phyloP scores from a whole-genome alignment of 2,113 vertebrate genomes.

The Butorides virescens region DNA sequence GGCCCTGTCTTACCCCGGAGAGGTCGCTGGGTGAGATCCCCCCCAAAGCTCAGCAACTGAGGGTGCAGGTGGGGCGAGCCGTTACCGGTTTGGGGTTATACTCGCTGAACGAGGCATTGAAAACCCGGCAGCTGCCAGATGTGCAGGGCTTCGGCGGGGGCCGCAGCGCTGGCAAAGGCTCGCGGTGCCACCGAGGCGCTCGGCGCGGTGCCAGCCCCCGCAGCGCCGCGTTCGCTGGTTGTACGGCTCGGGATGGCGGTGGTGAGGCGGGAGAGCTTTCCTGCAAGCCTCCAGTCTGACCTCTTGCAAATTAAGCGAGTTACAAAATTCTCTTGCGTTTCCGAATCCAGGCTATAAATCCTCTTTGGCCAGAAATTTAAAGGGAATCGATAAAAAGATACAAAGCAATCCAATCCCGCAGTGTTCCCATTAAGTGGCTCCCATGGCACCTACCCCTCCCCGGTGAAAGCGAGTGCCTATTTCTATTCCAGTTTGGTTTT shows the following conservation, averaged over 20 bases:
- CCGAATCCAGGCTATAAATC: not conserved
- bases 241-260: accelerated
- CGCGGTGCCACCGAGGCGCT: accelerated
- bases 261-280: not conserved
- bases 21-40: not conserved
- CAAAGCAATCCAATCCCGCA: not conserved
- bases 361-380: not conserved
- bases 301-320: not conserved
- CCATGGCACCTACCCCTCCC: not conserved
- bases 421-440: not conserved
- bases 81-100: not conserved
- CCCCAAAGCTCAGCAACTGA: not conserved
- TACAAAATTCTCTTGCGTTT: not conserved
- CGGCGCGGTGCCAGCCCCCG: not conserved
- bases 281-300: not conserved
- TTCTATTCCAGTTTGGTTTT: not conserved
- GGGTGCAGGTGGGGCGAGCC: not conserved
- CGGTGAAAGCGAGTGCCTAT: not conserved
- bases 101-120: not conserved
- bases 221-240: accelerated
- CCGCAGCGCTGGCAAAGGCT: accelerated
- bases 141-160: not conserved
- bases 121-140: not conserved
- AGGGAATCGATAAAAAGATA: not conserved
- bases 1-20: not conserved